These are phyloP conservation scores for Gymnodraco acuticeps DNA, from an alignment of 2,797 vertebrate genomes.

Conservation along the genomic window DNA sequence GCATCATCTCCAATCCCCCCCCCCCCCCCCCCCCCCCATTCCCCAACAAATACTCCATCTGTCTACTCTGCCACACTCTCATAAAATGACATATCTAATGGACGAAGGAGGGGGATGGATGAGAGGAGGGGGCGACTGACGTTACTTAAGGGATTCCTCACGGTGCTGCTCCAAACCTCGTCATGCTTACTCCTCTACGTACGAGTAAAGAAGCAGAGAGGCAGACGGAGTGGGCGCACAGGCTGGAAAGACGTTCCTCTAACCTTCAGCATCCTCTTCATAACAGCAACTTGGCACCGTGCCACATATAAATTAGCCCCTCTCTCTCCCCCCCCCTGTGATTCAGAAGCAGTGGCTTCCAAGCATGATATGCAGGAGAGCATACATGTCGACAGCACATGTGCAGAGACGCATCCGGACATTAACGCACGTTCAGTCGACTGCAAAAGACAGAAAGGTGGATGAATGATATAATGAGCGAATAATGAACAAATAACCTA, in stretches of 20 bases:
- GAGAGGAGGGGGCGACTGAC: conserved; percentile 21
- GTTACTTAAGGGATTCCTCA: conserved; percentile 65
- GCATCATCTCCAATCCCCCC: conserved; percentile 20
- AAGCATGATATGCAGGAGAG: conserved; percentile 25
- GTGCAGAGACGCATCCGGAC: conserved; percentile 16
- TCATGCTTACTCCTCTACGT: conserved; percentile 34
- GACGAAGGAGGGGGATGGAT: conserved; percentile 26
- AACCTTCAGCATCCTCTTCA: conserved; percentile 69
- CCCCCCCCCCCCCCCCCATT: neutral
- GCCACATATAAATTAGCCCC: conserved; percentile 50
- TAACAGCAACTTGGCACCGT: conserved; percentile 53
- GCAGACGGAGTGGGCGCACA: conserved; percentile 11
- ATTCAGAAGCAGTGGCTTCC: conserved; percentile 36
- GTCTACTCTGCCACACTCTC: conserved; percentile 44
- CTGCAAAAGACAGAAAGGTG: conserved; percentile 9
- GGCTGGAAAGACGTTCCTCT: conserved; percentile 44
- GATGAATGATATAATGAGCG: conserved; percentile 14
- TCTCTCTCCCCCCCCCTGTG: neutral
- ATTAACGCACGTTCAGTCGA: neutral
- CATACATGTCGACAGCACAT: conserved; percentile 34
- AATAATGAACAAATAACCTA: conserved; percentile 52
- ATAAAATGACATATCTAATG: conserved; percentile 63
- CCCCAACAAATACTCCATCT: conserved; percentile 47
- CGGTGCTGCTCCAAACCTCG: conserved; percentile 46
- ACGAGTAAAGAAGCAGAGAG: conserved; percentile 16